These are phyloP conservation scores for Tetragnatha montana DNA, from an alignment of 2,888 invertebrate species.

Conservation along the genomic window DNA sequence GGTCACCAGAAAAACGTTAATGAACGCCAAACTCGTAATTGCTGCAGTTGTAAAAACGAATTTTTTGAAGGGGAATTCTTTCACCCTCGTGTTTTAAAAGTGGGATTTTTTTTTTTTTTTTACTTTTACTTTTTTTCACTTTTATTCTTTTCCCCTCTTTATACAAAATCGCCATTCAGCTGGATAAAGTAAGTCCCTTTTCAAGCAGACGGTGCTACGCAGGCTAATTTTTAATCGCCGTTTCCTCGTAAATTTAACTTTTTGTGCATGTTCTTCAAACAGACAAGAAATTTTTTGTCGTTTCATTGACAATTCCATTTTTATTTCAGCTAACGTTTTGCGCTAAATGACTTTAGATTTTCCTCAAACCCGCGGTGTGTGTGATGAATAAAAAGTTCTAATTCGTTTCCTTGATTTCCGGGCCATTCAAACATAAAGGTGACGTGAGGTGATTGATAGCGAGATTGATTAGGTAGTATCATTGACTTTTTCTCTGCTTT, in stretches of 20 bases:
- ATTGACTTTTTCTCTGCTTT: background rate
- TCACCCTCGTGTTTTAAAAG: slow-evolving; percentile 11
- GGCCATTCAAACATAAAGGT: background rate
- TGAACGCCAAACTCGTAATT: slow-evolving; percentile 61
- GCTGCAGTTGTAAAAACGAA: slow-evolving; percentile 44
- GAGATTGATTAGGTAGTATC: background rate
- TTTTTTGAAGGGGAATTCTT: slow-evolving; percentile 29
- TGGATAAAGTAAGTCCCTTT: slow-evolving; percentile 45
- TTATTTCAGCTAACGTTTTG: background rate
- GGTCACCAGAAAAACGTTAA: slow-evolving; percentile 61
- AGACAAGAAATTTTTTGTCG: background rate
- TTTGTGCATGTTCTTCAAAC: slow-evolving; percentile 24
- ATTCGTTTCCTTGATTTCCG: background rate
- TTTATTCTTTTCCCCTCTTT: slow-evolving; percentile 1
- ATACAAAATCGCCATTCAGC: background rate
- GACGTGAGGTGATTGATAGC: background rate
- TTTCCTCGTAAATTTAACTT: slow-evolving; percentile 11
- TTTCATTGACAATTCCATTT: background rate
- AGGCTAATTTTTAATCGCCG: slow-evolving; percentile 52
- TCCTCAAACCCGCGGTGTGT: background rate
- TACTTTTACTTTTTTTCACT: slow-evolving; percentile 4
- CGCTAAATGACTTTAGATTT: slow-evolving; percentile 15
- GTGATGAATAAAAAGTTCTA: background rate
- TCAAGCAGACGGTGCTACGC: slow-evolving; percentile 11
- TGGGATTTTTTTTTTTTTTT: slow-evolving; percentile 1